phyloP scores from a whole-genome alignment of 2,797 vertebrate species.

The Schizopygopsis pylzovi region DNA sequence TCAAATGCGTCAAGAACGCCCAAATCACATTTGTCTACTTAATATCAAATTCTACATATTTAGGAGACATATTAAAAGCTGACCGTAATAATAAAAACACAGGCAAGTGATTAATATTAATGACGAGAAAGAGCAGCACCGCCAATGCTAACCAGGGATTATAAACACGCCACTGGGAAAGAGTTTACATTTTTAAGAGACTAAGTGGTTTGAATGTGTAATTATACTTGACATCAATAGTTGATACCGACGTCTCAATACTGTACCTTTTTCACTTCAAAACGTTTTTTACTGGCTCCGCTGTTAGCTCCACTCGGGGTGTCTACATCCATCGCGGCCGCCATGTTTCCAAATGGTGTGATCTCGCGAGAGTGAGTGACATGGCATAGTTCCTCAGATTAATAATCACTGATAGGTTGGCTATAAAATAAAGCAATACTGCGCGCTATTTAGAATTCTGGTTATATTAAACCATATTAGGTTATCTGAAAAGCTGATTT shows the following conservation, averaged over 20 bases:
- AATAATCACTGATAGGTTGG: background rate
- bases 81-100: background rate
- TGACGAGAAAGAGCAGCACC: background rate
- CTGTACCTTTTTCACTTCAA: slow-evolving; percentile 96
- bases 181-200: background rate
- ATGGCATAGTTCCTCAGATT: too few species aligned
- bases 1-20: background rate
- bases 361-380: slow-evolving; percentile 18
- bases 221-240: background rate
- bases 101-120: background rate
- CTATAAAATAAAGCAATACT: background rate
- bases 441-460: background rate
- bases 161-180: background rate
- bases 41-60: background rate
- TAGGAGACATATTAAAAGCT: background rate
- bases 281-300: slow-evolving; percentile 93
- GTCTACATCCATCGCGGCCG: slow-evolving; percentile 97
- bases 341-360: slow-evolving; percentile 84
- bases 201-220: background rate
- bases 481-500: too few species aligned
- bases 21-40: background rate
- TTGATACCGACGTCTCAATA: background rate
- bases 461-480: background rate
- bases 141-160: slow-evolving; percentile 36
- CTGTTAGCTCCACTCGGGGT: slow-evolving; percentile 91